A percentile compares a stretch with the other conserved stretches of the same genome.
These are phyloP conservation scores for Pachymerium ferrugineum DNA, from an alignment of 2,888 invertebrate genomes.

Conservation along the genomic window DNA sequence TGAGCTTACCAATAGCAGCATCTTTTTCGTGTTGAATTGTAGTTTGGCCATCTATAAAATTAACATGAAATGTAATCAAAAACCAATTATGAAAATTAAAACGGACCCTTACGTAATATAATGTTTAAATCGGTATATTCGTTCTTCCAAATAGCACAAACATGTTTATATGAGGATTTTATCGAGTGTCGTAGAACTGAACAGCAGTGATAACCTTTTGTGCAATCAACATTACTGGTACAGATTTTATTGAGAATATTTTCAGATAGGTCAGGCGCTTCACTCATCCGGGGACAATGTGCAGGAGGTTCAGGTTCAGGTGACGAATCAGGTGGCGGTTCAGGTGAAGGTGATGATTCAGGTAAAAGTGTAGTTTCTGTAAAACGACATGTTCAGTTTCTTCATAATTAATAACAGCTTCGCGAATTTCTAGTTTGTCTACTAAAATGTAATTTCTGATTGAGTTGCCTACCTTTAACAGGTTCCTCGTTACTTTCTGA, in stretches of 20 bases:
- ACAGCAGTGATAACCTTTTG: not conserved
- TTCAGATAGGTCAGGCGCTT: not conserved
- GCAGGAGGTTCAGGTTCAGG: too few species aligned
- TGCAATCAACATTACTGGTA: not conserved
- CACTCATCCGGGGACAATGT: not conserved
- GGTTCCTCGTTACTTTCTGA: not conserved
- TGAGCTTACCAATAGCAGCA: not conserved
- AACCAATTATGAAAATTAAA: not conserved
- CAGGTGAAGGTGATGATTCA: too few species aligned
- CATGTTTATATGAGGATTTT: not conserved
- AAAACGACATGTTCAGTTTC: too few species aligned
- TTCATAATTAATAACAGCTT: too few species aligned
- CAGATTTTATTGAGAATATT: not conserved
- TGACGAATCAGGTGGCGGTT: too few species aligned
- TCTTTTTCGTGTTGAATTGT: not conserved
- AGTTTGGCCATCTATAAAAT: not conserved
- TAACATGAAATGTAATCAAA: not conserved
- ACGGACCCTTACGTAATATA: not conserved
- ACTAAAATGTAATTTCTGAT: too few species aligned
- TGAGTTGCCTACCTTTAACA: too few species aligned
- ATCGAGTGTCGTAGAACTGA: not conserved
- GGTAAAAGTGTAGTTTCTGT: too few species aligned
- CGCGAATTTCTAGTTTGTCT: too few species aligned
- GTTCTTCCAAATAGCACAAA: not conserved
- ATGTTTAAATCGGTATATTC: not conserved